Evolutionary conservation across 2,888 invertebrate genomes (phyloP), one percentile per base, ranked within the genome.

Genomic region (Tanytarsus gracilentus): DNA sequence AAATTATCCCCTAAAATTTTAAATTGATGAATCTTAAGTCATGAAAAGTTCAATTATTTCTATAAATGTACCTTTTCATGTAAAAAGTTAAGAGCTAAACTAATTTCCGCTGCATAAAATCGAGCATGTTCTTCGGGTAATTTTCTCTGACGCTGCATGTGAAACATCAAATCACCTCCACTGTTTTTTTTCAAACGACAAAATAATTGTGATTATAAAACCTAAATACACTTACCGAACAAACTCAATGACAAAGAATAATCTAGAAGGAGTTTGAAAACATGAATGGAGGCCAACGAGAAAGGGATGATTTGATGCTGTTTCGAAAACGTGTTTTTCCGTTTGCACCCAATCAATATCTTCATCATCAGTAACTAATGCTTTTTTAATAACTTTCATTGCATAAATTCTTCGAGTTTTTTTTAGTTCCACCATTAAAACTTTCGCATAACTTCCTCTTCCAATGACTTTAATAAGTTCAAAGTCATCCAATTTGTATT

Each of bases 321-420:
- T 93, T 75, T 96, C 96, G 77, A 96, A 96, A 62, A 96, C 96
- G 74, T 95, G 95, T 73, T 97, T 96, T 77, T 96, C 96, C 29
- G 96, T 96, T 76, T 96, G 96, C 64, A 97, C 95, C 92, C 86
- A 86, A 76, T 86, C 86, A 67, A 86, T 86, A 70, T 86, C 86
- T 77, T 95, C 95, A 74, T 95, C 95, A 72, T 95, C 95, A 16
- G 92, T 93, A 63, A 96, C 93, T 65, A 95, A 79, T 56, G 92
- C 92, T 75, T 97, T 97, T 78, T 96, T 96, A 70, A 97, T 96
- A 66, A 93, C 90, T 76, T 97, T 97, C 92, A 97, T 96, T 50
- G 96, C 96, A 76, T 97, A 97, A 67, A 95, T 90, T 68, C 93
- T 83, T 68, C 86, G 84, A 61, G 95, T 95, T 68, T 86, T 83